These are phyloP conservation scores for Origma solitaria DNA, from an alignment of 2,113 vertebrate species.

Conservation along the genomic window DNA sequence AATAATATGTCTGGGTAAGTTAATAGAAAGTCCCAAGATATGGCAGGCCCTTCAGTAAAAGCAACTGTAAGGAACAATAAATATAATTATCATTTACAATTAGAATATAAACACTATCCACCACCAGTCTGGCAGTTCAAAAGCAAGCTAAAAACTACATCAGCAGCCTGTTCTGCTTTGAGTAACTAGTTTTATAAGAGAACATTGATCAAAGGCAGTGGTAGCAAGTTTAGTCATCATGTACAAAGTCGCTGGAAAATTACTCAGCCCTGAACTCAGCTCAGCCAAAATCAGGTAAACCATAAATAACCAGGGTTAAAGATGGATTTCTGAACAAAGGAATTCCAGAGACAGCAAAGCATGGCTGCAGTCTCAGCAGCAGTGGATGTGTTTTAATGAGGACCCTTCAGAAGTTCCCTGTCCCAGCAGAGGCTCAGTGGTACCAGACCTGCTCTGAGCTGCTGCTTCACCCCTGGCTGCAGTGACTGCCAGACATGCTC, in stretches of 20 bases:
- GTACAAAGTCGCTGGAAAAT: constrained; percentile 27
- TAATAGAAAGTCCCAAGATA: not conserved
- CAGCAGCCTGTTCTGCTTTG: not conserved
- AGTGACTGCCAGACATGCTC: not conserved
- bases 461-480: not conserved
- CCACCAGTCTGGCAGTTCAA: constrained; percentile 18
- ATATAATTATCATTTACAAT: not conserved
- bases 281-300: constrained; percentile 25
- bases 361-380: not conserved
- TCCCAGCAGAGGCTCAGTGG: not conserved
- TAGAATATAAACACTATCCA: not conserved
- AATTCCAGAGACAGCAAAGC: constrained; percentile 20
- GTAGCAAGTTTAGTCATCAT: constrained; percentile 28
- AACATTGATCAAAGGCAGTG: constrained; percentile 58
- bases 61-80: not conserved
- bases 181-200: constrained; percentile 36
- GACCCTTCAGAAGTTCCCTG: not conserved
- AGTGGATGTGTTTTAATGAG: not conserved
- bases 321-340: constrained; percentile 45
- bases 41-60: not conserved
- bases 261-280: constrained; percentile 22
- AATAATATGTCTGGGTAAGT: not conserved
- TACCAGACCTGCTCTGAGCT: not conserved
- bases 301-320: constrained; percentile 54
- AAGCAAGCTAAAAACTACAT: not conserved